phyloP scores from a whole-genome alignment of 2,888 invertebrate species.

The Mesopsocus fuscifrons region DNA sequence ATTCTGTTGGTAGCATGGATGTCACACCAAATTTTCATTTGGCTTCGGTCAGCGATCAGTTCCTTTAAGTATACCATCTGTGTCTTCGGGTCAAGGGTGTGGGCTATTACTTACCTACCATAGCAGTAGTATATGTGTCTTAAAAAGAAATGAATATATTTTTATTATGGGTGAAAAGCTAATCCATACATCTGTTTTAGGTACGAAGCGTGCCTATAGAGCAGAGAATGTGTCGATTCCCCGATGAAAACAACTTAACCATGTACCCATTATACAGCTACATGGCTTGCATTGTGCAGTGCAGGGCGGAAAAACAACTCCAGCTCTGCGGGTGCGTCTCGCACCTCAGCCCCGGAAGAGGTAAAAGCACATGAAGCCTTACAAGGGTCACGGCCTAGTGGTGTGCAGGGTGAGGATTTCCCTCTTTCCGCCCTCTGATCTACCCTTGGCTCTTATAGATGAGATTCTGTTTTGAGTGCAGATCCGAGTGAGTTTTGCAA shows the following conservation, averaged over 20 bases:
- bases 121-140: conserved; percentile 14
- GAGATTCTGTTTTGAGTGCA: conserved; percentile 19
- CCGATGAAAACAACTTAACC: conserved; percentile 38
- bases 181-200: conserved; percentile 18
- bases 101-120: not conserved
- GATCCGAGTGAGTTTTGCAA: conserved; percentile 35
- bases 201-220: conserved; percentile 35
- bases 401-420: conserved; percentile 13
- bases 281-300: conserved; percentile 51
- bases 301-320: conserved; percentile 42
- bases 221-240: conserved; percentile 51
- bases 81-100: no score
- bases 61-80: no score
- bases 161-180: conserved; percentile 16
- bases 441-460: conserved; percentile 3
- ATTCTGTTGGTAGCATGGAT: no score
- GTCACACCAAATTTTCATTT: no score
- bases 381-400: no score
- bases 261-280: conserved; percentile 49
- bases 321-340: conserved; percentile 44
- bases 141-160: conserved; percentile 14
- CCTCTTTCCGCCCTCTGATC: not conserved
- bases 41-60: no score
- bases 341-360: conserved; percentile 43
- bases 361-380: conserved; percentile 26